Base-by-base conservation (phyloP, 2,888 invertebrate genomes). In the Xylocampa areola region DNA sequence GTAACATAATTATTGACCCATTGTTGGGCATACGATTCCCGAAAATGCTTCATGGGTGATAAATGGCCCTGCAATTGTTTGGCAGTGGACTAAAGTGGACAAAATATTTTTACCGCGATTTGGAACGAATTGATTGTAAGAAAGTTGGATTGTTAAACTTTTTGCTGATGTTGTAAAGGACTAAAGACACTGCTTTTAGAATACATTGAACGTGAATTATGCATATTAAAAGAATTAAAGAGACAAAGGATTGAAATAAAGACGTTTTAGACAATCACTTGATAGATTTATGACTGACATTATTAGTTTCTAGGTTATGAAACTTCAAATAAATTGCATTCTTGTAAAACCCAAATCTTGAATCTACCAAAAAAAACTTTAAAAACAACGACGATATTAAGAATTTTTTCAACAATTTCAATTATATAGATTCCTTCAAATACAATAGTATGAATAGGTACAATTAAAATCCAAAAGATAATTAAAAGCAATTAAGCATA, bases 61-160 rank as follows among this genome's bases (percentile, higher is more conserved):
- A 87, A 85, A 85, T 76, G 76, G 73, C 73, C 70, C 64, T 75
- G 80, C 76, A 80, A 80, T 82, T 79, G 76, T 75, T 84, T 83
- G 81, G 84, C 84, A 85, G 82, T 72, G 78, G 82, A 81, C 79
- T 68, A 71, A 70, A 79, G 81, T 78, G 81, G 83, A 88, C 87
- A 90, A 84, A 93, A 93, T 93, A 92, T 93, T 92, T 86, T 90
- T 83, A 90, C 93, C 91, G 74, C 91, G 76, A 78, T 72, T 83
- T 79, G 87, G 88, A 82, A 85, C 92, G 79, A 90, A 93, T 92
- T 81, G 77, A 76, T 86, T 87, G 80, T 88, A 68, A 64, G 40
- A 65, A 80, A 64, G 66, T 48, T 45, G 57, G 36, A 71, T 68
- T 73, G 73, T 69, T 41, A 10, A 36, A 6, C 30, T 55, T 75